phyloP scores from a whole-genome alignment of 92 coral and sea anemone species.

The Phenganax stokvisi region DNA sequence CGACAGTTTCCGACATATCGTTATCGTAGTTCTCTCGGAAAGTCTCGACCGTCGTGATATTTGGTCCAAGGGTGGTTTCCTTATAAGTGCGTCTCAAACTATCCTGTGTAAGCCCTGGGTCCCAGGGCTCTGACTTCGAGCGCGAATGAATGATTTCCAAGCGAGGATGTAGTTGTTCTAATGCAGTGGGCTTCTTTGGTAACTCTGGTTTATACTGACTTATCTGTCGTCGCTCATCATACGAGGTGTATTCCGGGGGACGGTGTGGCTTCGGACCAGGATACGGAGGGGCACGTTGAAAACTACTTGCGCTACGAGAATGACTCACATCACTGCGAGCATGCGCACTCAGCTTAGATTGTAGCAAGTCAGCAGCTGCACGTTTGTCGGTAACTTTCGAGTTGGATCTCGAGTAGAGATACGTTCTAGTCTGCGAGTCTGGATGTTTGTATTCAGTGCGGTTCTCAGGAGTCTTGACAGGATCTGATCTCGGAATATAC shows the following conservation, averaged over 20 bases:
- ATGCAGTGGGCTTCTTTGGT: conserved; percentile 27
- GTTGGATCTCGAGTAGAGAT: conserved; percentile 1
- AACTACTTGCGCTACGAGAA: conserved; percentile 42
- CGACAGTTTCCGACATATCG: conserved; percentile 90
- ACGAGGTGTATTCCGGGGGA: conserved; percentile 30
- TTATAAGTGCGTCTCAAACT: conserved; percentile 66
- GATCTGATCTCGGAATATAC: conserved; percentile 22
- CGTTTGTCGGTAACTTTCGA: conserved; percentile 47
- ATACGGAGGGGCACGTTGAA: conserved; percentile 42
- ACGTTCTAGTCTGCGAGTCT: conserved; percentile 5
- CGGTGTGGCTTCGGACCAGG: conserved; percentile 28
- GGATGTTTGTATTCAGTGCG: conserved; percentile 6
- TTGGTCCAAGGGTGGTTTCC: conserved; percentile 93
- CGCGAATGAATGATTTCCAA: conserved; percentile 43
- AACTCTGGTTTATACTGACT: conserved; percentile 16
- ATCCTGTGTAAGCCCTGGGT: conserved; percentile 45
- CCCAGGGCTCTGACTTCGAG: conserved; percentile 46
- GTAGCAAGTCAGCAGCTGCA: conserved; percentile 63
- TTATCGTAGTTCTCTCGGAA: conserved; percentile 77
- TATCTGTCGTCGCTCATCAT: conserved; percentile 18
- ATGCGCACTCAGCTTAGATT: conserved; percentile 55
- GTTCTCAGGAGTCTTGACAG: conserved; percentile 4
- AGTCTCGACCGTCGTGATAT: conserved; percentile 80
- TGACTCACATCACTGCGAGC: conserved; percentile 51
- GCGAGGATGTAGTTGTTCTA: conserved; percentile 21